Evolutionary conservation across 2,797 vertebrate genomes (phyloP).

Genomic region (Parauchenoglanis ngamensis): DNA sequence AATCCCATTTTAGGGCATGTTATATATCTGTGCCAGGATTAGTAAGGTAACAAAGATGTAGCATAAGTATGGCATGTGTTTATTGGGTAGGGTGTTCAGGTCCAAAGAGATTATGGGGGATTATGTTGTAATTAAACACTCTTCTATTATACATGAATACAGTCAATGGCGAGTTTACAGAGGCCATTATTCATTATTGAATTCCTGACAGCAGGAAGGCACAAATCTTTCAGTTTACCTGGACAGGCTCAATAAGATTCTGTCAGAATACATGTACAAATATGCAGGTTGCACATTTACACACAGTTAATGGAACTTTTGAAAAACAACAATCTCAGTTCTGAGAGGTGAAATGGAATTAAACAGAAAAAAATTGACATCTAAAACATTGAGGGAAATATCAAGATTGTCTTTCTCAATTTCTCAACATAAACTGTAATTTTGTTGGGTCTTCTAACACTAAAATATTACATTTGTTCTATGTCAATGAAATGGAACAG

Average conservation of each 20-base stretch:
- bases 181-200: constrained; percentile 22
- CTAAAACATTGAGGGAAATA: neutral
- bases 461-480: neutral
- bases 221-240: constrained; percentile 20
- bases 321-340: neutral
- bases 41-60: neutral
- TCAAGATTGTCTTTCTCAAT: neutral
- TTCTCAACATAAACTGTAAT: neutral
- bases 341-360: neutral
- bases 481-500: neutral
- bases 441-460: neutral
- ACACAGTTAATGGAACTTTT: neutral
- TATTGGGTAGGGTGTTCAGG: constrained; percentile 1
- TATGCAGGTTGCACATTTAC: neutral
- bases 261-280: neutral
- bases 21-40: neutral
- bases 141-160: constrained; percentile 21
- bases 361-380: neutral
- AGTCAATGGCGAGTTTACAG: constrained; percentile 20
- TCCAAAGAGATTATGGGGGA: constrained; percentile 15
- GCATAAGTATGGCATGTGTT: neutral
- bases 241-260: neutral
- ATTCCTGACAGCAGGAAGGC: constrained; percentile 15
- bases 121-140: constrained; percentile 32
- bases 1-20: neutral